Conservation (phyloP, 2,113 vertebrate species). For the Carettochelys insculpta region DNA sequence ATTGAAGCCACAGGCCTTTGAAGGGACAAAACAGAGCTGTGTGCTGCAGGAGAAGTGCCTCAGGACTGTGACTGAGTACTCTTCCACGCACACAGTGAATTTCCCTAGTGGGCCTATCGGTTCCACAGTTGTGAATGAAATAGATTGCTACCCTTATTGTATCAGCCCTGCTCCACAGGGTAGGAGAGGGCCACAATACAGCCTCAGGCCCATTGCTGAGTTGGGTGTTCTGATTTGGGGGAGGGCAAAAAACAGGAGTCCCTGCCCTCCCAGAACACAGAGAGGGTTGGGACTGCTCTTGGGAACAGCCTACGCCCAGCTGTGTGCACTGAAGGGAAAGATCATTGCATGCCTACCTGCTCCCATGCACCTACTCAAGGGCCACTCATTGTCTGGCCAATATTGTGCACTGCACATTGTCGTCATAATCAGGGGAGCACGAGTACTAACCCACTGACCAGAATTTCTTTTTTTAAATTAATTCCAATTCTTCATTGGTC, state of each 20-base stretch:
- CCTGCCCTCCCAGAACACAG: fast-evolving
- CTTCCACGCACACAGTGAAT: not conserved
- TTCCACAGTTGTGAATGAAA: not conserved
- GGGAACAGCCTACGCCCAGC: not conserved
- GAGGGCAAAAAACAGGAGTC: fast-evolving
- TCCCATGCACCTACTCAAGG: not conserved
- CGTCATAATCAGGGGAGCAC: not conserved
- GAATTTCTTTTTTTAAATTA: too few relatives aligned
- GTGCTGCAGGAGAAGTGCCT: not conserved
- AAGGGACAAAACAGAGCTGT: not conserved
- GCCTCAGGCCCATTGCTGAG: not conserved
- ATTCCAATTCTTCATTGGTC: not conserved
- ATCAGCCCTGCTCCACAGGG: not conserved
- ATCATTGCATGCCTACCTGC: not conserved
- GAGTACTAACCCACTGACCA: too few relatives aligned
- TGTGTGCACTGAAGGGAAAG: not conserved
- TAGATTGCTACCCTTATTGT: not conserved
- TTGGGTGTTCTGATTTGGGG: not conserved
- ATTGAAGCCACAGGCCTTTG: not conserved
- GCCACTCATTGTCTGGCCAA: not conserved
- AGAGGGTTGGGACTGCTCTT: fast-evolving
- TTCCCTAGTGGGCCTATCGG: too few relatives aligned
- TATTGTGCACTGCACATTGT: not conserved
- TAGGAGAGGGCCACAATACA: not conserved
- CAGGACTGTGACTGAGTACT: not conserved